Conservation (phyloP, 2,113 vertebrate species). For the Tetrax tetrax region DNA sequence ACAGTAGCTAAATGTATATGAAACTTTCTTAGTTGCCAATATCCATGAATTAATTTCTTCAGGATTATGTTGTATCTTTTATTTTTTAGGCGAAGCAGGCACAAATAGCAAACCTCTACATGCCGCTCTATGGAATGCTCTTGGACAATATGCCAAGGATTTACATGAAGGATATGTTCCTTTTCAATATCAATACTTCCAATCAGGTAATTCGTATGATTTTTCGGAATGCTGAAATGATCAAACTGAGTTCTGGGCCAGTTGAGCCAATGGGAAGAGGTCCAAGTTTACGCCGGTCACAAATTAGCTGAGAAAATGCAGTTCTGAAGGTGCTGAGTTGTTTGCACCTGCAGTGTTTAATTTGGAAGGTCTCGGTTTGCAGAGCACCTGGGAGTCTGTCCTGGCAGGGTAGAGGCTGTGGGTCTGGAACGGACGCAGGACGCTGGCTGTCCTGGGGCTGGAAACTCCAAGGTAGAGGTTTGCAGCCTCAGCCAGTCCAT, state of each 20-base stretch:
- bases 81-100: slow-evolving; percentile 89
- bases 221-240: background rate
- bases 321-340: background rate
- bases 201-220: slow-evolving; percentile 82
- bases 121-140: slow-evolving; percentile 96
- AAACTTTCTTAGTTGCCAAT: background rate
- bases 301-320: background rate
- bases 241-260: background rate
- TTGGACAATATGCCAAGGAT: slow-evolving; percentile 98
- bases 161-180: slow-evolving; percentile 94
- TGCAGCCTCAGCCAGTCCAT: background rate
- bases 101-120: slow-evolving; percentile 92
- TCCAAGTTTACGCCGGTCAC: background rate
- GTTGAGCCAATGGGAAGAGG: background rate
- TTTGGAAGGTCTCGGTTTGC: background rate
- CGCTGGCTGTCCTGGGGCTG: background rate
- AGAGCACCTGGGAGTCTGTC: background rate
- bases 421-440: background rate
- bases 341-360: background rate
- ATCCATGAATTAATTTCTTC: background rate
- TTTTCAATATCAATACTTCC: slow-evolving; percentile 89
- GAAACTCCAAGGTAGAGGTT: background rate
- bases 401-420: background rate
- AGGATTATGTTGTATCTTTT: background rate
- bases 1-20: background rate